phyloP scores from a whole-genome alignment of 1,140 invertebrate species.

The Lanistes nyassanus region DNA sequence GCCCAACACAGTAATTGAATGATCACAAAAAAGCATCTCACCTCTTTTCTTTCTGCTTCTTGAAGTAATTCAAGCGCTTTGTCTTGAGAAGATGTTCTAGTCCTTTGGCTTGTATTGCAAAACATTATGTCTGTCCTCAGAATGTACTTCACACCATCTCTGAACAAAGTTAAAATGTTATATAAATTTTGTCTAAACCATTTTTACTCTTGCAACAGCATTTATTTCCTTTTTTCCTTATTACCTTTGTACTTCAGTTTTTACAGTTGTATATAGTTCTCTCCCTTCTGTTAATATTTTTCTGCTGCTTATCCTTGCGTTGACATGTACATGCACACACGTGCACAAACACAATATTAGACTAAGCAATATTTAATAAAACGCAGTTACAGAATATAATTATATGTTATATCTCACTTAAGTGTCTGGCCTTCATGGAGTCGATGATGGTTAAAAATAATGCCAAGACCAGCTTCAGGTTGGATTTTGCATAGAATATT shows the following conservation, averaged over 20 bases:
- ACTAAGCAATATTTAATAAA: no score
- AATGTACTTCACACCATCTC: conserved; percentile 55
- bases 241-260: no score
- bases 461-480: conserved; percentile 52
- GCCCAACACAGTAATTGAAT: no score
- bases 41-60: conserved; percentile 54
- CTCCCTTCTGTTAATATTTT: no score
- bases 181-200: no score
- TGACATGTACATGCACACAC: no score
- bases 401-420: conserved; percentile 31
- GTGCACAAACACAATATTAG: no score
- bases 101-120: conserved; percentile 33
- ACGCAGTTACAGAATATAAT: no score
- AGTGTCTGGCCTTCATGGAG: conserved; percentile 56
- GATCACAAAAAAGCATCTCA: conserved; percentile 16
- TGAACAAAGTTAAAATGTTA: conserved; percentile 24
- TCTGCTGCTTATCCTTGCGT: no score
- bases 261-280: no score
- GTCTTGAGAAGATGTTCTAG: conserved; percentile 32
- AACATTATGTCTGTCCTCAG: conserved; percentile 59
- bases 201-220: no score
- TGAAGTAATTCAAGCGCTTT: conserved; percentile 44
- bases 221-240: no score
- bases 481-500: conserved; percentile 49
- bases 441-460: conserved; percentile 58